Base-by-base conservation (phyloP, 2,113 vertebrate genomes). In the Cyanoramphus novaezelandiae region DNA sequence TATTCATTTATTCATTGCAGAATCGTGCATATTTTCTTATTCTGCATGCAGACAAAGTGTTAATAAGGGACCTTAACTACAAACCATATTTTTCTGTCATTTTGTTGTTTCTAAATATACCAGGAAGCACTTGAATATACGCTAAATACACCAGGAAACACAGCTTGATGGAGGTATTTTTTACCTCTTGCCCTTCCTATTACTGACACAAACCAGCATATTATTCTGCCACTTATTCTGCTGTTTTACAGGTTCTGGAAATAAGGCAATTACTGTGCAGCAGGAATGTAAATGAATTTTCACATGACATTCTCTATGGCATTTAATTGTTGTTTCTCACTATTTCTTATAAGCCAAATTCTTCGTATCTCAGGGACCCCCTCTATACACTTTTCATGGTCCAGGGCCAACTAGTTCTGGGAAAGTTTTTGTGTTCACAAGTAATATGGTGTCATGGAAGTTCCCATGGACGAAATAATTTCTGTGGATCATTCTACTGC, bases 1-100 rank as follows among this genome's bases (percentile, higher is more conserved):
- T 93, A 96, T 89, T 96, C 90, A 97, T 96, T 95, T 96, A 96
- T 95, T 96, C 94, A 93, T 72, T 90, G 88, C 52, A 57, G 69
- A 92, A 88, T 84, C 39, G 60, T 78, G 52, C 31, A 35, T 77
- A 84, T 96, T 95, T 95, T 69, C 62, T 86, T 86, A 94, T 72
- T 90, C 57, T 88, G 92, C 79, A 78, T 65, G 78, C 90, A 76
- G 84, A 88, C 37, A 72, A 95, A 84, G 76, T 60, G 76, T 93
- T 94, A 94, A 92, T 93, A 96, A 69, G 69, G 44, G 62, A 86
- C 35, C 44, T 93, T 84, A 94, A 81, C 76, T 84, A 95, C 23
- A 93, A 78, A 64, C 52, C 2, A 0, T 78, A 78, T 86, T 94
- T 82, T 94, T 77, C 60, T 71, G 85, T 86, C 52, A 86, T 78